phyloP scores from a whole-genome alignment of 1,140 invertebrate genomes.

The Lordiphosa stackelbergi region DNA sequence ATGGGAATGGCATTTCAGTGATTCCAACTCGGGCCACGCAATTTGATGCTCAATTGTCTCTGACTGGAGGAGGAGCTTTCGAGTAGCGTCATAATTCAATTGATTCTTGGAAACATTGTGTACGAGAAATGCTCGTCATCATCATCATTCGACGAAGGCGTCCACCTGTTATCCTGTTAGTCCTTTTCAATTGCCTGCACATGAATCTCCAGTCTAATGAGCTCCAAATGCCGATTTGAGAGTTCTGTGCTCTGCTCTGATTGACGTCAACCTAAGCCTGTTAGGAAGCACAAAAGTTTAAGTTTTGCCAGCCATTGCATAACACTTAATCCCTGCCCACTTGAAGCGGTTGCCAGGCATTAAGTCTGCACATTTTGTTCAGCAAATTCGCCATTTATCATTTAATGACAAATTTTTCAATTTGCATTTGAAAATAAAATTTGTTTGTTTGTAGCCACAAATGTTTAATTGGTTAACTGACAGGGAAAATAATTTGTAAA shows the following conservation, averaged over 20 bases:
- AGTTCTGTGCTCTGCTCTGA: constrained; percentile 44
- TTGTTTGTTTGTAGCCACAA: constrained; percentile 33
- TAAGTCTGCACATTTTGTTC: no score
- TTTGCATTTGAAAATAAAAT: no score
- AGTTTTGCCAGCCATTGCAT: no score
- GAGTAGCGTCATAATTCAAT: constrained; percentile 64
- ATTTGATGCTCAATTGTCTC: constrained; percentile 73
- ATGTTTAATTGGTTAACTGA: constrained; percentile 22
- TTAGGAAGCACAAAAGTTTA: no score
- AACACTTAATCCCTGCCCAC: no score
- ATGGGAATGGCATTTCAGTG: constrained; percentile 22
- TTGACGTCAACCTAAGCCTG: constrained; percentile 34
- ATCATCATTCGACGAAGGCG: constrained; percentile 57
- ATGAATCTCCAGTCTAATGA: constrained; percentile 58
- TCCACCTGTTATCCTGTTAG: constrained; percentile 55
- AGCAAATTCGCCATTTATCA: no score
- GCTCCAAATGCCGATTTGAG: constrained; percentile 65
- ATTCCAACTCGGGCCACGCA: constrained; percentile 67
- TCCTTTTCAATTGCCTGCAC: constrained; percentile 60
- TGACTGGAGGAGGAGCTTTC: constrained; percentile 27
- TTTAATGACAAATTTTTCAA: no score
- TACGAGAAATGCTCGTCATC: constrained; percentile 52
- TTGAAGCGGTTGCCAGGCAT: no score
- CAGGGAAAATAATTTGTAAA: constrained; percentile 25
- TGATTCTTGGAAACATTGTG: constrained; percentile 61